These are phyloP conservation scores for Drosophila kanapiae DNA, from an alignment of 1,140 invertebrate genomes.

Conservation along the genomic window DNA sequence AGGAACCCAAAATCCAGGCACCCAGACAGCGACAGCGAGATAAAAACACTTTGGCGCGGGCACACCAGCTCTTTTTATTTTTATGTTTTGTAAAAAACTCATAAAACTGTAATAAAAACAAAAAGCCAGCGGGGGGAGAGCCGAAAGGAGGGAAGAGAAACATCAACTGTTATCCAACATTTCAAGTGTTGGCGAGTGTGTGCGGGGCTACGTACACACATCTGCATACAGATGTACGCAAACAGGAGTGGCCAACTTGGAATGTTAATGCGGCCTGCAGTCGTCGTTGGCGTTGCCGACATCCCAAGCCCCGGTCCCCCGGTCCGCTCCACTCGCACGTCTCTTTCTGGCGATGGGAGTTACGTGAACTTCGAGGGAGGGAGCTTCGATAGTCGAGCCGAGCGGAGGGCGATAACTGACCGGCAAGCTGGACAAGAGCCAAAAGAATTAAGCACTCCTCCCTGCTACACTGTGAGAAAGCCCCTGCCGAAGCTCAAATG, in stretches of 20 bases:
- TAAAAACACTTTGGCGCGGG: slow-evolving; percentile 14
- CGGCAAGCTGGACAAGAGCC: slow-evolving; percentile 51
- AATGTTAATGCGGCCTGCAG: slow-evolving; percentile 80
- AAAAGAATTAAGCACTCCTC: slow-evolving; percentile 61
- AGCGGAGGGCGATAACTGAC: slow-evolving; percentile 26
- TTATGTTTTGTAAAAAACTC: slow-evolving; percentile 36
- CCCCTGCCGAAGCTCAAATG: too few species aligned
- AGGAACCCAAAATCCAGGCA: slow-evolving; percentile 19
- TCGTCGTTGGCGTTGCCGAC: slow-evolving; percentile 68
- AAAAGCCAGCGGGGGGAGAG: slow-evolving; percentile 19
- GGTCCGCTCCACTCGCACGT: slow-evolving; percentile 41
- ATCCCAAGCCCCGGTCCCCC: slow-evolving; percentile 41
- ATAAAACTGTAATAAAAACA: slow-evolving; percentile 70
- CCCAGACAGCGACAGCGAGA: slow-evolving; percentile 6
- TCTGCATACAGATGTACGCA: slow-evolving; percentile 62
- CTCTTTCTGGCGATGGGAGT: slow-evolving; percentile 30
- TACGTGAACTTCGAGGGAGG: slow-evolving; percentile 61
- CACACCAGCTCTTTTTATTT: slow-evolving; percentile 27
- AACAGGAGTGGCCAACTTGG: slow-evolving; percentile 81
- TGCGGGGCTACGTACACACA: slow-evolving; percentile 15
- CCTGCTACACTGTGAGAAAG: neutral
- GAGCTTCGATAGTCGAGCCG: neutral
- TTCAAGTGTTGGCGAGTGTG: slow-evolving; percentile 50
- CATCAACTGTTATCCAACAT: slow-evolving; percentile 81
- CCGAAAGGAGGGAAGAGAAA: slow-evolving; percentile 48